phyloP scores from a whole-genome alignment of 2,113 vertebrate genomes.

The Cyprinodon variegatus region DNA sequence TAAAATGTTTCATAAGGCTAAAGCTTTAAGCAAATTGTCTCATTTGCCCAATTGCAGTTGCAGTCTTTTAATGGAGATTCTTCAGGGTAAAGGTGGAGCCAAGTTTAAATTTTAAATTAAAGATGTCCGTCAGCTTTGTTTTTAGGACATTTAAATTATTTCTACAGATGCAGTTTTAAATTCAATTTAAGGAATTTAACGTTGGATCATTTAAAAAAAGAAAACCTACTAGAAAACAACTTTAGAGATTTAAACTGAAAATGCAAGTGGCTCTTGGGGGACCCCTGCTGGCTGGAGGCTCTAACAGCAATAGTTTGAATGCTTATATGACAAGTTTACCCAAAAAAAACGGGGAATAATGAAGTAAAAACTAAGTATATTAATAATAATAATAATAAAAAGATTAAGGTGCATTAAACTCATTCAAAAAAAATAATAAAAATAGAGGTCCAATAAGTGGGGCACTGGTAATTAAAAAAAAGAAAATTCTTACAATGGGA shows the following conservation, averaged over 20 bases:
- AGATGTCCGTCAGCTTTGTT: not conserved
- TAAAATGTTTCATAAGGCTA: not conserved
- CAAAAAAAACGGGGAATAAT: not conserved
- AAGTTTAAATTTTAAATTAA: not conserved
- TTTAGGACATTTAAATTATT: not conserved
- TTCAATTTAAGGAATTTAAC: not conserved
- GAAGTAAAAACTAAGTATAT: too few species aligned
- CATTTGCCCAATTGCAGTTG: not conserved
- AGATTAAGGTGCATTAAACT: too few species aligned
- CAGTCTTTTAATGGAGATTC: not conserved
- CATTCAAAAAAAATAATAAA: too few species aligned
- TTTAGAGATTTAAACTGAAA: not conserved
- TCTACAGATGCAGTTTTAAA: not conserved
- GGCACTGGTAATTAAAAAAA: not conserved
- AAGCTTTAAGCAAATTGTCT: not conserved
- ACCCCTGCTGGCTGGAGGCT: not conserved
- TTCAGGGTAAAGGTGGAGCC: not conserved
- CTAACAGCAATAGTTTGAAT: not conserved
- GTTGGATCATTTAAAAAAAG: not conserved
- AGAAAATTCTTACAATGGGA: too few species aligned
- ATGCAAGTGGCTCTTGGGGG: not conserved
- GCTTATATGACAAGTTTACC: not conserved
- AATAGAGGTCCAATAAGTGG: not conserved
- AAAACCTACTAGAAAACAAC: not conserved
- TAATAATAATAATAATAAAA: too few species aligned